phyloP scores from a whole-genome alignment of 1,140 invertebrate genomes.

The Tenebrio molitor region DNA sequence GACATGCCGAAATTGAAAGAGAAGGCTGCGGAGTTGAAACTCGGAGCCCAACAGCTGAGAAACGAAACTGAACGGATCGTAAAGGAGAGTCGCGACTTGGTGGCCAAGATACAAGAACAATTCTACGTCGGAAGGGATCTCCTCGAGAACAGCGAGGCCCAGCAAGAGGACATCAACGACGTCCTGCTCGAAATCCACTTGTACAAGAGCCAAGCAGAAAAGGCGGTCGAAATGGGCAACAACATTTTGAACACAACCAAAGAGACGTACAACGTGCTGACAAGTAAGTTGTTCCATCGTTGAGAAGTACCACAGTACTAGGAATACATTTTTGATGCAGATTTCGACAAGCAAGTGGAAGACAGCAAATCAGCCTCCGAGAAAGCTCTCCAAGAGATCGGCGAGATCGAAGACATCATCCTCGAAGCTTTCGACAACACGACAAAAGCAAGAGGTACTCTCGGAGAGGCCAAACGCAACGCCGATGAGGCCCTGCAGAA shows the following conservation, averaged over 20 bases:
- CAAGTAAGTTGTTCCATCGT: slow-evolving; percentile 72
- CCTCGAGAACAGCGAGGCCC: slow-evolving; percentile 69
- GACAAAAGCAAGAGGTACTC: slow-evolving; percentile 77
- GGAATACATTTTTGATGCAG: slow-evolving; percentile 67
- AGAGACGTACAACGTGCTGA: slow-evolving; percentile 85
- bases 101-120: slow-evolving; percentile 76
- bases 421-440: slow-evolving; percentile 74
- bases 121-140: slow-evolving; percentile 68
- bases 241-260: slow-evolving; percentile 89
- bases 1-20: slow-evolving; percentile 79
- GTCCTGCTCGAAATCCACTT: slow-evolving; percentile 78
- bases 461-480: slow-evolving; percentile 82
- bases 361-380: slow-evolving; percentile 79
- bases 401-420: slow-evolving; percentile 71
- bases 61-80: slow-evolving; percentile 67
- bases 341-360: slow-evolving; percentile 91
- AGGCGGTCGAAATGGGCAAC: slow-evolving; percentile 87
- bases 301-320: slow-evolving; percentile 28
- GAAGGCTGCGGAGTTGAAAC: slow-evolving; percentile 74
- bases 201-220: slow-evolving; percentile 80
- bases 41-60: slow-evolving; percentile 65
- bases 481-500: slow-evolving; percentile 82
- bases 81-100: slow-evolving; percentile 67
- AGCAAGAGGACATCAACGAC: slow-evolving; percentile 76
- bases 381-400: slow-evolving; percentile 74